Evolutionary conservation across 1,140 invertebrate genomes (phyloP).

Genomic region (Rhagoletis pomonella): DNA sequence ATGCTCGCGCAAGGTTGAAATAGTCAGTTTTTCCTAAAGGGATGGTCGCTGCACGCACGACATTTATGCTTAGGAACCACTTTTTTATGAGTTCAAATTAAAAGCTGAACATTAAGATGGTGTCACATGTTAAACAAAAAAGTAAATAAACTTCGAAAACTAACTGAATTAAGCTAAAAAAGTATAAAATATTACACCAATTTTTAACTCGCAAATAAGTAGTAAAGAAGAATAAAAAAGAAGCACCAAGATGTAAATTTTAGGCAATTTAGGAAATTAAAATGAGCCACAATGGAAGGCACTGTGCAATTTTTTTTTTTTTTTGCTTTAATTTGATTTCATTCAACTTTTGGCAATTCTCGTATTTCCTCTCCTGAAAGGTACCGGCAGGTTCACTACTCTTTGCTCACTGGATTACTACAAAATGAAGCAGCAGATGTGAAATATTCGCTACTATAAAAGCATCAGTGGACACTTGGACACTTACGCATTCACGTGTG

Average conservation of each 20-base stretch:
- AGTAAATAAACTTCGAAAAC: neutral
- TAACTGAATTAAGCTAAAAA: neutral
- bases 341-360: neutral
- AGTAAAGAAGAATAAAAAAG: neutral
- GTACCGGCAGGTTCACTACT: neutral
- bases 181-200: too few relatives aligned
- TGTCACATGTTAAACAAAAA: neutral
- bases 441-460: constrained; percentile 21
- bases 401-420: neutral
- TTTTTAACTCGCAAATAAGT: neutral
- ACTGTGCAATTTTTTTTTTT: neutral
- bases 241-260: neutral
- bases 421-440: neutral
- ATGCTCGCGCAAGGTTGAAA: too few relatives aligned
- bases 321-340: neutral
- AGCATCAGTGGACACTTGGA: neutral
- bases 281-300: neutral
- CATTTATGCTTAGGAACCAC: too few relatives aligned
- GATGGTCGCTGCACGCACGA: too few relatives aligned
- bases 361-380: constrained; percentile 26
- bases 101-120: too few relatives aligned
- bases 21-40: too few relatives aligned
- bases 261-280: neutral
- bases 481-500: constrained; percentile 17
- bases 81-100: too few relatives aligned